Conservation (phyloP, 2,888 invertebrate genomes). For the Hyposoter dolosus region DNA sequence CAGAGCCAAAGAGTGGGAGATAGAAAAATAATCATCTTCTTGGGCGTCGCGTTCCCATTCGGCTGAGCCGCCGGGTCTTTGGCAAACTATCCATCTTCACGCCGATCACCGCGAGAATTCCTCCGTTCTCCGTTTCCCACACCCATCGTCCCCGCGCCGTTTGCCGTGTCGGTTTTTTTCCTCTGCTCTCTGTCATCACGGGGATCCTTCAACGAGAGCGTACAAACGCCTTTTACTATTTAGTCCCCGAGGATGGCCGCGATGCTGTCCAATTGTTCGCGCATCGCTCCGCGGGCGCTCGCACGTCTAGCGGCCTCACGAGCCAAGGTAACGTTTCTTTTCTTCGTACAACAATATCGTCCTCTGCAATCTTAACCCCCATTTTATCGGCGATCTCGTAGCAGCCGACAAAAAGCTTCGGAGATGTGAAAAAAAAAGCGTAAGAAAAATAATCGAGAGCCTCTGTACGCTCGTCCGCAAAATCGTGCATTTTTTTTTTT, state of each 20-base stretch:
- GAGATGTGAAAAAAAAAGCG: neutral
- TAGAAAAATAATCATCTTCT: too few species aligned
- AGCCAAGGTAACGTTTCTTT: constrained; percentile 78
- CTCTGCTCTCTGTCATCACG: constrained; percentile 70
- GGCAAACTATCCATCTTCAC: constrained; percentile 38
- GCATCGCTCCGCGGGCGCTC: constrained; percentile 80
- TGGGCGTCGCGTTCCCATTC: constrained; percentile 8
- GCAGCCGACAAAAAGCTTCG: constrained; percentile 36
- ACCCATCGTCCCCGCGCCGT: constrained; percentile 39
- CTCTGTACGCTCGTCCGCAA: constrained; percentile 9
- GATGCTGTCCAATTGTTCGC: constrained; percentile 83
- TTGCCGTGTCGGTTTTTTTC: constrained; percentile 62
- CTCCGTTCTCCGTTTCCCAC: constrained; percentile 29
- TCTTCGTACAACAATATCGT: constrained; percentile 2
- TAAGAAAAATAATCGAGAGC: neutral
- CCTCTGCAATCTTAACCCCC: constrained; percentile 5
- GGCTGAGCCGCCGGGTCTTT: constrained; percentile 37
- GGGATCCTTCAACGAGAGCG: constrained; percentile 53
- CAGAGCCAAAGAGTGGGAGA: too few species aligned
- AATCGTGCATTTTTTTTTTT: neutral
- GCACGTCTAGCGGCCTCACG: constrained; percentile 79
- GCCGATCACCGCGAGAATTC: constrained; percentile 12
- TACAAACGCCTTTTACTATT: constrained; percentile 44
- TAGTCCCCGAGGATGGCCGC: constrained; percentile 79
- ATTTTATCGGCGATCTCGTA: constrained; percentile 29